Conservation (phyloP, 2,888 invertebrate genomes). For the Cecidostiba fungosa region DNA sequence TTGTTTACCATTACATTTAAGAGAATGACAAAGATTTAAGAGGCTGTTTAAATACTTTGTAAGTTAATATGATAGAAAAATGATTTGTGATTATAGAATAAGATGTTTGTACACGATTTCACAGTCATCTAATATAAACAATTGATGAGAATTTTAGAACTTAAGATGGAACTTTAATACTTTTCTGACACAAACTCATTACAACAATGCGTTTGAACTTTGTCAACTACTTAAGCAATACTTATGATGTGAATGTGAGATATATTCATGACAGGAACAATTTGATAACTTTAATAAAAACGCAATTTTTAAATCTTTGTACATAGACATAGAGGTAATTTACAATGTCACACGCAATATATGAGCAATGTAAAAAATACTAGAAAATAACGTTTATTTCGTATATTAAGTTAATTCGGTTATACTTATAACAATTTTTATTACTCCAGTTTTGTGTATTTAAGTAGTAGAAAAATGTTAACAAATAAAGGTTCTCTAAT, state of each 20-base stretch:
- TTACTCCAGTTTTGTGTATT: neutral
- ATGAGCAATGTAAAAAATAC: neutral
- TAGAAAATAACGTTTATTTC: neutral
- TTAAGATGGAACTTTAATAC: neutral
- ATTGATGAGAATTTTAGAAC: conserved; percentile 8
- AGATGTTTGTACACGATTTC: conserved; percentile 26
- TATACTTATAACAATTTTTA: neutral
- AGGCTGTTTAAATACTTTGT: conserved; percentile 44
- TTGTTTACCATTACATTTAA: conserved; percentile 19
- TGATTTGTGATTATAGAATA: conserved; percentile 35
- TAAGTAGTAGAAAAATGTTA: neutral
- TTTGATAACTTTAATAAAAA: neutral
- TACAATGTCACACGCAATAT: neutral
- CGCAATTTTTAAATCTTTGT: neutral
- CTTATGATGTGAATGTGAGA: neutral
- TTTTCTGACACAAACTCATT: neutral
- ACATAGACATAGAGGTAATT: neutral
- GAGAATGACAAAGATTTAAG: conserved; percentile 24
- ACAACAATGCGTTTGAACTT: neutral
- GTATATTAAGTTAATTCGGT: neutral
- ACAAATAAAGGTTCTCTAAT: neutral
- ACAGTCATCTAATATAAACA: conserved; percentile 12
- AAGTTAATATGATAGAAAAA: conserved; percentile 31
- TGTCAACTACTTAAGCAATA: conserved; percentile 3
- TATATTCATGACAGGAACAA: neutral